Evolutionary conservation across 2,797 vertebrate genomes (phyloP).

Genomic region (Corythornis leucogaster): DNA sequence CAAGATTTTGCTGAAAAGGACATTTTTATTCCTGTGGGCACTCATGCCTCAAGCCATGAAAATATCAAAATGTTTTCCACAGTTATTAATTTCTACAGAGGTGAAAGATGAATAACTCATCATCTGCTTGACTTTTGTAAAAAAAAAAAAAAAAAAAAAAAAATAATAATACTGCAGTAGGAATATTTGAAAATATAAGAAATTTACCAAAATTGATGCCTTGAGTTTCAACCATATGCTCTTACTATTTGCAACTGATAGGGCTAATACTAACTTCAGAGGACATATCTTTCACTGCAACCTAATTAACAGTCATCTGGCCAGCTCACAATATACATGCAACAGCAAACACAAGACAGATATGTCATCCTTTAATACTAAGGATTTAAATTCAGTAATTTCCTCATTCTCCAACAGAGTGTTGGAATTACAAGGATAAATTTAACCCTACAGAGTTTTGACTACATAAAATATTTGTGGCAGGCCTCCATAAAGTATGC

Average conservation of each 20-base stretch:
- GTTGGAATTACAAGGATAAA: neutral
- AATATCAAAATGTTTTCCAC: neutral
- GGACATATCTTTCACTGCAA: neutral
- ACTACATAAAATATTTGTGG: neutral
- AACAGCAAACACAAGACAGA: neutral
- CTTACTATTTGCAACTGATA: neutral
- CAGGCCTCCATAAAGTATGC: neutral
- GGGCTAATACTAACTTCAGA: neutral
- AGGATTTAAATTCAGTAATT: neutral
- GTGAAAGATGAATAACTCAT: neutral
- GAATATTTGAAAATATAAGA: neutral
- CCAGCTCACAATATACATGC: neutral
- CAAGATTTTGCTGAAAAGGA: slow-evolving; percentile 42
- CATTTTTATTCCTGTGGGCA: slow-evolving; percentile 1
- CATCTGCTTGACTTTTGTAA: neutral
- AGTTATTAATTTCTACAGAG: neutral
- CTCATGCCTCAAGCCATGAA: neutral
- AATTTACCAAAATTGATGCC: neutral
- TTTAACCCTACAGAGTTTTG: neutral
- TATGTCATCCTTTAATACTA: neutral
- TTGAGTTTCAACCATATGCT: neutral
- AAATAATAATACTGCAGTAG: neutral
- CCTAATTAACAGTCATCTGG: neutral
- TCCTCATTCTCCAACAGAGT: neutral
- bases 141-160: neutral